phyloP scores from a whole-genome alignment of 2,113 vertebrate species.

The Corythornis vintsioides region DNA sequence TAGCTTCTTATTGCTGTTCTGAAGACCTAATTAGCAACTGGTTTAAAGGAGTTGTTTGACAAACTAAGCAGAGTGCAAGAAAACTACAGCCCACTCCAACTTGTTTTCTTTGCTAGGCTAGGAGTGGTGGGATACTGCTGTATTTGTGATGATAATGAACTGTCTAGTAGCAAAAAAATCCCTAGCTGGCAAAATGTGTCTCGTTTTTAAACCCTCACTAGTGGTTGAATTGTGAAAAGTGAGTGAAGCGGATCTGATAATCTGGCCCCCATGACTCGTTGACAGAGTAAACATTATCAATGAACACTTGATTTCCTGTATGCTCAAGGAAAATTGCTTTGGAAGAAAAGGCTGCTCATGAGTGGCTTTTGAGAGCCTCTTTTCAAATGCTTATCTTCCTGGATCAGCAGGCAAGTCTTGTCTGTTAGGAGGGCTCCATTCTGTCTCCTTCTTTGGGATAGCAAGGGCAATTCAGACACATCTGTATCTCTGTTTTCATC shows the following conservation, averaged over 20 bases:
- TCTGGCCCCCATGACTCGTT: background rate
- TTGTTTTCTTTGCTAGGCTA: background rate
- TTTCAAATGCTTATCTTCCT: constrained; percentile 49
- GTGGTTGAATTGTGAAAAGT: background rate
- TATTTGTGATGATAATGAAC: background rate
- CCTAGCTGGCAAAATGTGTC: background rate
- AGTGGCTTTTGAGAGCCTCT: constrained; percentile 36
- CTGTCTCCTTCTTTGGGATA: background rate
- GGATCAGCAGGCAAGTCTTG: constrained; percentile 3
- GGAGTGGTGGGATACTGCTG: background rate
- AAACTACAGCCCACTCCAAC: background rate
- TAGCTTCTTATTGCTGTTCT: background rate
- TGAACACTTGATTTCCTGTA: constrained; percentile 45
- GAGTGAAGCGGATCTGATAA: background rate
- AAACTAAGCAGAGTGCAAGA: background rate
- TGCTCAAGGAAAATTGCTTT: constrained; percentile 40
- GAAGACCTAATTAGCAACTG: background rate
- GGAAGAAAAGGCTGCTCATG: constrained; percentile 1
- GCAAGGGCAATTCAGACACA: constrained; percentile 4
- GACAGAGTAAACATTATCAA: constrained; percentile 36
- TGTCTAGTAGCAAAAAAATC: background rate
- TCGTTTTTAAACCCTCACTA: background rate
- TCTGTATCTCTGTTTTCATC: constrained; percentile 25
- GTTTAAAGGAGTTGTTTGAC: background rate
- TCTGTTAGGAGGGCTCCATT: background rate